These are phyloP conservation scores for Lochmaea capreae DNA, from an alignment of 2,888 invertebrate genomes.

Conservation along the genomic window DNA sequence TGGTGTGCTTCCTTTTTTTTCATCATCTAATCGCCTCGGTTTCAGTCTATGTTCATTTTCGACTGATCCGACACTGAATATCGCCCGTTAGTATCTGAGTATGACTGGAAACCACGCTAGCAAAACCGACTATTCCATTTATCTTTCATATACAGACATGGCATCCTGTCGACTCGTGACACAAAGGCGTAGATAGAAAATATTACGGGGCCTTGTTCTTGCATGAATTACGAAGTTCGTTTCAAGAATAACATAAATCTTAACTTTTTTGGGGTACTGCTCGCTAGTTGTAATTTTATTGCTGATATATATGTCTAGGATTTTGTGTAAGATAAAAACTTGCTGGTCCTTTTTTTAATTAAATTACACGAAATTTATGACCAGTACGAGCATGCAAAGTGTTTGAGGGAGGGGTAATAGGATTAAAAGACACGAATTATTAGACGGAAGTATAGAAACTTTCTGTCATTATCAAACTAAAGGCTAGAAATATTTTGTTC, in stretches of 20 bases:
- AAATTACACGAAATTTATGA: conserved; percentile 1
- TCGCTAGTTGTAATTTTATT: not conserved
- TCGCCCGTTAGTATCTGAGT: conserved; percentile 20
- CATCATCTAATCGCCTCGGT: conserved; percentile 12
- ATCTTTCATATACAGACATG: conserved; percentile 51
- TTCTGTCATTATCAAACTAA: no score
- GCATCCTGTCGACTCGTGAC: conserved; percentile 49
- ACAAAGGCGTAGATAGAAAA: conserved; percentile 24
- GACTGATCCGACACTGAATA: conserved; percentile 25
- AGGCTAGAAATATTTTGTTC: no score
- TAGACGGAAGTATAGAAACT: not conserved
- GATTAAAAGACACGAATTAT: not conserved
- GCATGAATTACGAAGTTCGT: conserved; percentile 12
- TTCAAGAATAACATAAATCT: conserved; percentile 5
- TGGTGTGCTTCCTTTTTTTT: not conserved
- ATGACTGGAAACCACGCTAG: conserved; percentile 38
- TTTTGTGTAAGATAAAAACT: conserved; percentile 7
- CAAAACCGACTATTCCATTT: conserved; percentile 52
- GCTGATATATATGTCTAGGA: conserved; percentile 5
- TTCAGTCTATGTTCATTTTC: conserved; percentile 13
- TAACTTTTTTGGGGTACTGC: conserved; percentile 8
- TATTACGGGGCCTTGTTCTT: conserved; percentile 11
- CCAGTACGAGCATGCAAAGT: not conserved
- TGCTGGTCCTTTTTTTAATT: conserved; percentile 3
- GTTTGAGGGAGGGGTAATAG: not conserved